These are phyloP conservation scores for Jacana jacana DNA, from an alignment of 2,113 vertebrate species.

Conservation along the genomic window DNA sequence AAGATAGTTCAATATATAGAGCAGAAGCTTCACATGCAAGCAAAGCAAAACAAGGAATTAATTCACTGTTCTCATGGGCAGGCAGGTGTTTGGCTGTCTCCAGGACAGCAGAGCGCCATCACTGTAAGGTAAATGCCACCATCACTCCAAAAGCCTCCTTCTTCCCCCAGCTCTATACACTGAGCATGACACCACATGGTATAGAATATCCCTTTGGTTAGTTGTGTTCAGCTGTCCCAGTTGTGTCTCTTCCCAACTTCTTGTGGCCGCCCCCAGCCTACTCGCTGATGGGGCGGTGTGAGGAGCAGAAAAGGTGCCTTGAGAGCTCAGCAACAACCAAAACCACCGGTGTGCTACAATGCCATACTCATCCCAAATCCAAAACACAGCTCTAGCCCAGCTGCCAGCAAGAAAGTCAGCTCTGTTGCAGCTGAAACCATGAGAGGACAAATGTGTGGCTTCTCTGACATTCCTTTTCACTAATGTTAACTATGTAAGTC, in stretches of 20 bases:
- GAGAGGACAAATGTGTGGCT: background rate
- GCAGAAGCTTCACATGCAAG: background rate
- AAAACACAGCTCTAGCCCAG: background rate
- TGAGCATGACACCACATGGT: background rate
- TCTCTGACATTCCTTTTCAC: background rate
- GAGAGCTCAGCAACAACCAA: background rate
- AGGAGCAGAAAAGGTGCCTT: background rate
- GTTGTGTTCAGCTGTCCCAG: background rate
- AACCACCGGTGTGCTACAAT: background rate
- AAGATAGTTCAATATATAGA: background rate
- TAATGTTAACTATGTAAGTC: background rate
- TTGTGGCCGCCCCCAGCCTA: background rate
- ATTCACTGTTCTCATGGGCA: background rate
- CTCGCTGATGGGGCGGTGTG: background rate
- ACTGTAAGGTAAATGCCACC: background rate
- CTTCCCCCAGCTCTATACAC: background rate
- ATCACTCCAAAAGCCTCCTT: background rate
- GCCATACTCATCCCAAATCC: background rate
- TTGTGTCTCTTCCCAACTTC: background rate
- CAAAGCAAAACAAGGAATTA: background rate
- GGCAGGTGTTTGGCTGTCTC: background rate
- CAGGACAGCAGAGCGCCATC: background rate
- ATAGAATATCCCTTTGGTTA: background rate
- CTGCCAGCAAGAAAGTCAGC: background rate
- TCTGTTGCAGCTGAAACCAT: background rate